These are phyloP conservation scores for Clunio marinus DNA, from an alignment of 2,888 invertebrate species.

Conservation along the genomic window DNA sequence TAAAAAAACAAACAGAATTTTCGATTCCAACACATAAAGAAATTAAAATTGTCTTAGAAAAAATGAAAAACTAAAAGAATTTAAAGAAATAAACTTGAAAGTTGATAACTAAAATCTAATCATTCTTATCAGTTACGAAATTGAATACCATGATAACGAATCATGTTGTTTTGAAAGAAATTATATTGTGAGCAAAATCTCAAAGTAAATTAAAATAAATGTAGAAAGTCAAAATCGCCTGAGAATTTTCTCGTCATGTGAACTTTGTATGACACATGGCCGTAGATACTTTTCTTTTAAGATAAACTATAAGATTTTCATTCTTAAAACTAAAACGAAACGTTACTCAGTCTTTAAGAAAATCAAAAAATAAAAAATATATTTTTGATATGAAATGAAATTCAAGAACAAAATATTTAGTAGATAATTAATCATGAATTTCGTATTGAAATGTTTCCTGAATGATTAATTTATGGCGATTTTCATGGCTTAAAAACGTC, in stretches of 20 bases:
- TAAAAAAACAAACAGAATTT: constrained; percentile 17
- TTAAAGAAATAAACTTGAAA: constrained; percentile 21
- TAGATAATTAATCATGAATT: too few species aligned
- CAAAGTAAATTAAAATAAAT: background rate
- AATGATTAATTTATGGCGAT: constrained; percentile 6
- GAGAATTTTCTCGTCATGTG: constrained; percentile 13
- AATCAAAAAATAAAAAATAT: constrained; percentile 1
- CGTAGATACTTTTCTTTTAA: background rate
- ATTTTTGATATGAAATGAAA: constrained; percentile 2
- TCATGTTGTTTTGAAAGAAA: constrained; percentile 14
- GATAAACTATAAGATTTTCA: too few species aligned
- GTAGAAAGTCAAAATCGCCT: constrained; percentile 3
- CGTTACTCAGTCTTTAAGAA: constrained; percentile 19
- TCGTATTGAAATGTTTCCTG: background rate
- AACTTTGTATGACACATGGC: background rate
- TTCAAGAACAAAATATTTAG: background rate
- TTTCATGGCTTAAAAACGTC: constrained; percentile 17
- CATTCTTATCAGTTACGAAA: constrained; percentile 37
- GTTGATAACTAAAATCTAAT: constrained; percentile 27
- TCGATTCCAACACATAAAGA: constrained; percentile 9
- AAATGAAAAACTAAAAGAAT: constrained; percentile 9
- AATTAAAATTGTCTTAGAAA: constrained; percentile 7
- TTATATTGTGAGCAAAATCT: background rate
- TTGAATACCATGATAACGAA: constrained; percentile 26
- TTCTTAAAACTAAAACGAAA: constrained; percentile 11